These are phyloP conservation scores for Toxotes chatareus DNA, from an alignment of 2,113 vertebrate genomes.

Conservation along the genomic window DNA sequence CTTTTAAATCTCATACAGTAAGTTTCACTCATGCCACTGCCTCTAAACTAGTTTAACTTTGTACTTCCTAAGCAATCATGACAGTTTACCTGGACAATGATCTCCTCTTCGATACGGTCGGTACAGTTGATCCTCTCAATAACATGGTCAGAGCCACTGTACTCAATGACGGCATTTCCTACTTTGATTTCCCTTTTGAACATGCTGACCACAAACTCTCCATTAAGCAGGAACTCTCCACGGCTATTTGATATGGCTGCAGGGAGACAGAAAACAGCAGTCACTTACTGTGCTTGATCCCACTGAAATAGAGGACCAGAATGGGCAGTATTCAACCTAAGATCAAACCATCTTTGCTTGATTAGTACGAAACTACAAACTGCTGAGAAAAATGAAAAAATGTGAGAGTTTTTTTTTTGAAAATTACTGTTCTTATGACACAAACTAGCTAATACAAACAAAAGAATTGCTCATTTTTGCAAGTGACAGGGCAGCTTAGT, in stretches of 20 bases:
- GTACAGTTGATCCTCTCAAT: constrained; percentile 98
- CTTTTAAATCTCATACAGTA: neutral
- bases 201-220: constrained; percentile 98
- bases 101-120: constrained; percentile 94
- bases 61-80: neutral
- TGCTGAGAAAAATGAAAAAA: constrained; percentile 7
- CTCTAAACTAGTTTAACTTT: neutral
- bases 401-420: neutral
- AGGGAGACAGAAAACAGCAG: constrained; percentile 37
- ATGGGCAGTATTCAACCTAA: neutral
- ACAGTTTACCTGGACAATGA: constrained; percentile 91
- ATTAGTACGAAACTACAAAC: neutral
- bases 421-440: neutral
- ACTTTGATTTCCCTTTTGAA: constrained; percentile 99
- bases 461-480: neutral
- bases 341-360: neutral
- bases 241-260: constrained; percentile 94
- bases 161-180: constrained; percentile 93
- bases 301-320: constrained; percentile 3
- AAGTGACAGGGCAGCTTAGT: constrained; percentile 22
- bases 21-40: neutral
- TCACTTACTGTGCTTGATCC: constrained; percentile 6
- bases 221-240: constrained; percentile 97
- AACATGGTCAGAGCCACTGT: constrained; percentile 94
- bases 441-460: neutral